phyloP scores from a whole-genome alignment of 2,888 invertebrate species.

The Brachypterus glaber region DNA sequence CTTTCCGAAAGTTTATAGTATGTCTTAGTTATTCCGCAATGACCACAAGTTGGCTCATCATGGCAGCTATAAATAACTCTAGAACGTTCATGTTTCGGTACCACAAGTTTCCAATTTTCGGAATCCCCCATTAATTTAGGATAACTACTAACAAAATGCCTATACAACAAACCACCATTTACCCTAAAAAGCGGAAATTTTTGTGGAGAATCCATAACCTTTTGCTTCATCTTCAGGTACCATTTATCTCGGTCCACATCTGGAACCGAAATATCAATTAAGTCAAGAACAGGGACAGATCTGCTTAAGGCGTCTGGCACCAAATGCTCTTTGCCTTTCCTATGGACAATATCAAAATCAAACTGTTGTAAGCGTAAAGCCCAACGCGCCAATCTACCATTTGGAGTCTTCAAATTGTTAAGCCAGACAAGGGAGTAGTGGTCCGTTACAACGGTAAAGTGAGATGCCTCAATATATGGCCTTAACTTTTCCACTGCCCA shows the following conservation, averaged over 20 bases:
- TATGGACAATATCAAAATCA: constrained; percentile 17
- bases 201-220: no score
- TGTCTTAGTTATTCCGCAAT: constrained; percentile 12
- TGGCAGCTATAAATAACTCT: constrained; percentile 10
- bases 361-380: no score
- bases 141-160: no score
- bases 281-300: no score
- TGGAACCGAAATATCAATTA: no score
- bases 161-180: no score
- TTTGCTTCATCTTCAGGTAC: no score
- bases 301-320: constrained; percentile 21
- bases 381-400: constrained; percentile 16
- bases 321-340: constrained; percentile 18
- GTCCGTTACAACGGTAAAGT: constrained; percentile 6
- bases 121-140: no score
- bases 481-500: no score
- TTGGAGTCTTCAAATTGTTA: constrained; percentile 11
- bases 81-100: constrained; percentile 7
- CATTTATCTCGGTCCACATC: no score
- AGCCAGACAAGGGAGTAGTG: constrained; percentile 5
- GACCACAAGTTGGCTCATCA: constrained; percentile 11
- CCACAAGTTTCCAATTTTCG: constrained; percentile 8
- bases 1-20: neutral
- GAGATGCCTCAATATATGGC: constrained; percentile 2
- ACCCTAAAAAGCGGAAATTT: no score